These are phyloP conservation scores for Pseudopodoces humilis DNA, from an alignment of 2,113 vertebrate species.

Conservation along the genomic window DNA sequence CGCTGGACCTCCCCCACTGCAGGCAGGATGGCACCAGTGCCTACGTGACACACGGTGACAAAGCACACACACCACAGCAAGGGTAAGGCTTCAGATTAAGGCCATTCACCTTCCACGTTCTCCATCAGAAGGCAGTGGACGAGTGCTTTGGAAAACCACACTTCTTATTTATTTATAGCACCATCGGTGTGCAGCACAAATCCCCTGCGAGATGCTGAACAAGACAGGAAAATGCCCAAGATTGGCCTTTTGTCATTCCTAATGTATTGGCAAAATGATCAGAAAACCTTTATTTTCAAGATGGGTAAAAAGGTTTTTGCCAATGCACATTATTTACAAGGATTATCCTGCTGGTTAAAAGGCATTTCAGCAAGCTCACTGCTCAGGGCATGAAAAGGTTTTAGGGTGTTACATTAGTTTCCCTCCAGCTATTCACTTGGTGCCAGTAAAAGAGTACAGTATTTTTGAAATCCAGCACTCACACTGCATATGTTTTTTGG, in stretches of 20 bases:
- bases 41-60: neutral
- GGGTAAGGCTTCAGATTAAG: neutral
- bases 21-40: slow-evolving; percentile 5
- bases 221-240: neutral
- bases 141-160: neutral
- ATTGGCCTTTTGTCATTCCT: neutral
- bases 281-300: neutral
- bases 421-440: neutral
- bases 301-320: neutral
- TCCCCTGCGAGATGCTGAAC: neutral
- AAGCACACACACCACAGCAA: neutral
- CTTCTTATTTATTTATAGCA: neutral
- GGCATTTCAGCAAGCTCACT: neutral
- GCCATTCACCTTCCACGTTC: neutral
- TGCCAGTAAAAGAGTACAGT: neutral
- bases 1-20: neutral
- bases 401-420: neutral
- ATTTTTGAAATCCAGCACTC: slow-evolving; percentile 9
- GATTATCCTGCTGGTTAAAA: neutral
- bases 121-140: neutral
- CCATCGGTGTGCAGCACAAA: neutral
- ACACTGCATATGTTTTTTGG: neutral
- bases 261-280: neutral
- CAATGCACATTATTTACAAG: neutral
- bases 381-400: neutral